Percentiles rank a stretch among this genome's conserved stretches.
These are phyloP conservation scores for Pygoscelis antarcticus DNA, from an alignment of 2,113 vertebrate genomes.

Conservation along the genomic window DNA sequence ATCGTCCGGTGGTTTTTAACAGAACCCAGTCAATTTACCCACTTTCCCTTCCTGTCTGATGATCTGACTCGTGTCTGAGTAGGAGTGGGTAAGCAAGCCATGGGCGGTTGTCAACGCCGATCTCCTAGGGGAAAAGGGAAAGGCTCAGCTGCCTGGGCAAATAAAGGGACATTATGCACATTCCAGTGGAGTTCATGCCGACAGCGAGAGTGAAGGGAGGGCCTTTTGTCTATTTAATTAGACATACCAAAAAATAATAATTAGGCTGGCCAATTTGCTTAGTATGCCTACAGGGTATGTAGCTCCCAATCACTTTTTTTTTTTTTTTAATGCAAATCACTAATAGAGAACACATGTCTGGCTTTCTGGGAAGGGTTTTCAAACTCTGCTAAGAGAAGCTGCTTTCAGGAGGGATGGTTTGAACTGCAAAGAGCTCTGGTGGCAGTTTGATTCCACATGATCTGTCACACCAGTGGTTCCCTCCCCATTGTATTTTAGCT, in stretches of 20 bases:
- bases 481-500: neutral
- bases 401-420: neutral
- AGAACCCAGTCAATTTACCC: neutral
- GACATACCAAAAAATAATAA: conserved; percentile 69
- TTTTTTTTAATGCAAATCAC: neutral
- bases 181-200: conserved; percentile 6
- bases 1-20: neutral
- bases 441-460: neutral
- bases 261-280: conserved; percentile 64
- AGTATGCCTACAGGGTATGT: conserved; percentile 39
- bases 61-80: neutral
- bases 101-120: neutral
- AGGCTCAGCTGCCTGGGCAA: conserved; percentile 41
- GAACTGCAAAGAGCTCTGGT: neutral
- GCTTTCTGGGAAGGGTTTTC: conserved; percentile 16
- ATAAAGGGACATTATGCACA: conserved; percentile 38
- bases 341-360: neutral
- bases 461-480: neutral
- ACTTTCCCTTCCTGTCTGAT: neutral
- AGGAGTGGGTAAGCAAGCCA: neutral
- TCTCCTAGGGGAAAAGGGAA: neutral
- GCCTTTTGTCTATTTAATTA: conserved; percentile 65
- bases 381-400: neutral
- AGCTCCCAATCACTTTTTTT: neutral
- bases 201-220: conserved; percentile 30